Base-by-base conservation (phyloP, 2,113 vertebrate genomes). In the Periophthalmus modestus region DNA sequence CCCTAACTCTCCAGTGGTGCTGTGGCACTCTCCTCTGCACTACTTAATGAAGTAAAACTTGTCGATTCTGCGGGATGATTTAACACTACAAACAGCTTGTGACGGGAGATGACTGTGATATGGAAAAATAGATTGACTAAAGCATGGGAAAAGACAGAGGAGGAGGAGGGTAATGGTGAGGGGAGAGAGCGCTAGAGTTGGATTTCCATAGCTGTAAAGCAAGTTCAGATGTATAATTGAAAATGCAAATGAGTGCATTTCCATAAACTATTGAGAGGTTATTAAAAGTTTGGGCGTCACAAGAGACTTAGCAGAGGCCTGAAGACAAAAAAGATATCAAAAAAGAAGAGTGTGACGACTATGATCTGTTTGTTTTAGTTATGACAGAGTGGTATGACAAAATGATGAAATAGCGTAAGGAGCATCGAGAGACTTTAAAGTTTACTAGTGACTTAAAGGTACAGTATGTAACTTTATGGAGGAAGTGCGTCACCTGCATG, bases 21-120 rank as follows among this genome's bases (percentile, higher is more conserved):
- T 28, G 57, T 59, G 28, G 48, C 66, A 66, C 74, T 80, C 84
- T 86, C 73, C 84, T 87, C 75, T 80, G 65, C 68, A 68, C 77
- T 19, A 77, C 69, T 69, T 91, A 88, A 91, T 90, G 85, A 88
- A 85, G 84, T 82, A 78, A 85, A 91, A 87, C 72, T 34, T 69
- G 82, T 83, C 66, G 7, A 84, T 84, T 84, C 83, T 75, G 72
- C 19, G 19, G 77, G 82, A 77, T 70, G 72, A 86, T 89, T 84
- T 82, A 87, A 80, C 77, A 71, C 69, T 36, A 77, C 84, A 90
- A 87, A 87, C 82, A 83, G 70, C 73, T 79, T 48, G 10, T 1
- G 59, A 73, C 62, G 46, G 43, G 33, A 81, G 43, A 82, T 69
- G 68, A 74, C 28, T 33, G 43, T 19, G 65, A 63, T 65, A 66